Evolutionary conservation across 2,797 vertebrate species (phyloP).

Genomic region (Rhynchonycteris naso): DNA sequence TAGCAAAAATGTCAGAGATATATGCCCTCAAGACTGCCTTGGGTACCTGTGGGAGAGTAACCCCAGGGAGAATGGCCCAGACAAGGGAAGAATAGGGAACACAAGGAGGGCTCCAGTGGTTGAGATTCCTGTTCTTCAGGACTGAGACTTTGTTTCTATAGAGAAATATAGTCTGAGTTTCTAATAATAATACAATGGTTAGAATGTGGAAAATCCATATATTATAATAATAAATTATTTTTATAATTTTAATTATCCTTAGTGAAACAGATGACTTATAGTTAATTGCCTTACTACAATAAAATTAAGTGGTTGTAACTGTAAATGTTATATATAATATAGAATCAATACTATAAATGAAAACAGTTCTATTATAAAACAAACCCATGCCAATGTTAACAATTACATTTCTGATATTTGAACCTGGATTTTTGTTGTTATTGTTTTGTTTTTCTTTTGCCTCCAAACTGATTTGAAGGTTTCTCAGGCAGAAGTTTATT

Average conservation of each 20-base stretch:
- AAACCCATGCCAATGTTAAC: constrained; percentile 57
- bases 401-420: constrained; percentile 56
- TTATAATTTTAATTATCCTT: constrained; percentile 78
- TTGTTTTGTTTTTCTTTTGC: neutral
- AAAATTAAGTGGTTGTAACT: constrained; percentile 73
- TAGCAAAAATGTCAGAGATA: neutral
- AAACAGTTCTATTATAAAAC: constrained; percentile 65
- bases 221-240: constrained; percentile 76
- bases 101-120: neutral
- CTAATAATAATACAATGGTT: constrained; percentile 51
- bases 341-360: constrained; percentile 56
- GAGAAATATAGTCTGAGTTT: constrained; percentile 59
- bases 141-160: neutral
- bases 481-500: neutral
- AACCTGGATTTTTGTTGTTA: neutral
- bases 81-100: neutral
- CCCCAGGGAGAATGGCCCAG: neutral
- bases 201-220: neutral
- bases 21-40: neutral
- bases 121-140: neutral
- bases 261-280: constrained; percentile 70
- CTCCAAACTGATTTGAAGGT: neutral
- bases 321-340: constrained; percentile 66
- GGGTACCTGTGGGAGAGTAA: neutral
- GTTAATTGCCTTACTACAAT: constrained; percentile 72